Percentiles rank a stretch among this genome's conserved stretches.
Evolutionary conservation across 2,797 vertebrate species (phyloP).

Genomic region (Cichlasoma orientale): DNA sequence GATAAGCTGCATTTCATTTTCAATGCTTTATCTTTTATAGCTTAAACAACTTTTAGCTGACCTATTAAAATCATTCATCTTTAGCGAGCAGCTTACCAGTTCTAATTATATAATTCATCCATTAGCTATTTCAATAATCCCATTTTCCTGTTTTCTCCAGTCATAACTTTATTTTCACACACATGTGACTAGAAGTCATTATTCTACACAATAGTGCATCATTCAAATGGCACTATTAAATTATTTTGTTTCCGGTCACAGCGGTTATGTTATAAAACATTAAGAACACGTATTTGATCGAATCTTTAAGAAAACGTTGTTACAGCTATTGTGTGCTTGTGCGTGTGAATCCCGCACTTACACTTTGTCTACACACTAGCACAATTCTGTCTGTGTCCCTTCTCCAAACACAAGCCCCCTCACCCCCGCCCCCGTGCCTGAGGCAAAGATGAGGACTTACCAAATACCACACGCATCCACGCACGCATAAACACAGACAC

Average conservation of each 20-base stretch:
- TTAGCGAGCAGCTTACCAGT: not conserved
- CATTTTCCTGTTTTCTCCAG: not conserved
- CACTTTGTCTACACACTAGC: constrained; percentile 28
- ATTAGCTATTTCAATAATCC: not conserved
- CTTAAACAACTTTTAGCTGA: not conserved
- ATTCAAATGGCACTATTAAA: no score
- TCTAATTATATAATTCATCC: not conserved
- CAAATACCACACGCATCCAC: constrained; percentile 46
- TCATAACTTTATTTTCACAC: not conserved
- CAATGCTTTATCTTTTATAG: not conserved
- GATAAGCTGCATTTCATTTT: not conserved
- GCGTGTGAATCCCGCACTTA: not conserved
- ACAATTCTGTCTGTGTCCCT: constrained; percentile 32
- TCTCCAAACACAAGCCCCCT: not conserved
- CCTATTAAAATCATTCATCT: not conserved
- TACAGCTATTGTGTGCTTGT: not conserved
- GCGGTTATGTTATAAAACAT: not conserved
- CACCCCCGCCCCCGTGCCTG: constrained; percentile 8
- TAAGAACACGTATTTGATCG: not conserved
- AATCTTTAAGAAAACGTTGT: not conserved
- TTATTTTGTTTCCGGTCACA: not conserved
- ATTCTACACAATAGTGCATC: no score
- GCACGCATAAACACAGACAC: constrained; percentile 27
- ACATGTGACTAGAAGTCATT: not conserved
- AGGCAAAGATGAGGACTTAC: constrained; percentile 57